These are phyloP conservation scores for Gnathonemus longibarbis DNA, from an alignment of 2,113 vertebrate species.

Conservation along the genomic window DNA sequence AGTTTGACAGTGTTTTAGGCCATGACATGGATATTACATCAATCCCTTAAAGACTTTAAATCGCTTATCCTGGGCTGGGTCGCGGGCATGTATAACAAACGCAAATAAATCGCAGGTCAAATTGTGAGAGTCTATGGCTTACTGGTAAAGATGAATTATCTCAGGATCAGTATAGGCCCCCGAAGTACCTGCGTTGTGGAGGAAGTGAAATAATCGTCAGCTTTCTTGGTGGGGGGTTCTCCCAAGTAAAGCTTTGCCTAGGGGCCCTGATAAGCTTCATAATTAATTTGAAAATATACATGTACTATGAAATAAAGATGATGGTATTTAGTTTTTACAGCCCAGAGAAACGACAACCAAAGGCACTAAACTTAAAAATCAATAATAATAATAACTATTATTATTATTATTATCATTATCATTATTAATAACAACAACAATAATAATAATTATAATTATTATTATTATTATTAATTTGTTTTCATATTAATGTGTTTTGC, in stretches of 20 bases:
- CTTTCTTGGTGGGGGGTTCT: neutral
- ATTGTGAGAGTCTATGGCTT: neutral
- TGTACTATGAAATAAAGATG: neutral
- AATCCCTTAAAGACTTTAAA: neutral
- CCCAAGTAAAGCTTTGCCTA: neutral
- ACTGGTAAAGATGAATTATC: neutral
- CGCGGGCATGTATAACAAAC: neutral
- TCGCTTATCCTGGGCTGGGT: neutral
- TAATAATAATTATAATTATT: no score
- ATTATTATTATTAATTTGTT: no score
- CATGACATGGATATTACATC: neutral
- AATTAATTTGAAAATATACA: neutral
- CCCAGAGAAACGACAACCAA: neutral
- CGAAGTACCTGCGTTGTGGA: no score
- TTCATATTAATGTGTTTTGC: neutral
- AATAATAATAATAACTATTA: no score
- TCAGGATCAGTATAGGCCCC: neutral
- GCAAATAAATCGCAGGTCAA: neutral
- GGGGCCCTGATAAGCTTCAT: neutral
- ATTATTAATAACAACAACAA: no score
- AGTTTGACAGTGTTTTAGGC: neutral
- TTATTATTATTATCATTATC: no score
- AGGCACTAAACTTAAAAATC: neutral
- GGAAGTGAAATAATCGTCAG: neutral
- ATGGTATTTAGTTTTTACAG: neutral